Base-by-base conservation (phyloP, 2,113 vertebrate genomes). In the Choloepus hoffmanni region DNA sequence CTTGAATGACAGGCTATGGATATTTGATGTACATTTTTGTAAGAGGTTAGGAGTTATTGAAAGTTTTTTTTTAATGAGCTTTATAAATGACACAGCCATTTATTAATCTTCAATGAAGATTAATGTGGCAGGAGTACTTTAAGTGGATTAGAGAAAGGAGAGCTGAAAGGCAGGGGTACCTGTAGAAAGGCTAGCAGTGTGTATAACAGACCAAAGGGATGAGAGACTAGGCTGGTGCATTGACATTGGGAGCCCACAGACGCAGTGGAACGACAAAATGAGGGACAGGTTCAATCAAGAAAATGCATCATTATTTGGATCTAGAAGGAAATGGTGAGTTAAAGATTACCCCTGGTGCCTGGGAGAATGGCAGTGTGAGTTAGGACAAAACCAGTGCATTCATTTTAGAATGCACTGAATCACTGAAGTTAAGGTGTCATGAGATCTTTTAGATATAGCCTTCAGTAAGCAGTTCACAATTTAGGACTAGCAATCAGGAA, bases 401-500 rank as follows among this genome's bases (percentile, higher is more conserved):
- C 55, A 36, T 63, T 93, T 48, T 30, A 40, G 45, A 68, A 86
- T 21, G 65, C 18, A 23, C 50, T 2, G 7, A 55, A 23, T 92
- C 23, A 40, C 84, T 62, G 21, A 70, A 26, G 24, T 26, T 43
- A 50, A 76, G 10, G 3, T 33, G 40, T 72, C 33, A 55, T 21
- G 24, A 78, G 23, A 33, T 48, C 30, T 18, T 62, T 84, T 26
- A 8, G 4, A 63, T 0, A 9, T 23, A 83, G 60, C 36, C 74
- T 74, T 45, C 5, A 19, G 21, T 13, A 72, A 14, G 23, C 28
- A 53, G 14, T 24, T 89, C 24, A 73, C 9, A 85, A 23, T n/a
- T 82, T 16, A 43, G 48, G n/a, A 87, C 43, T 50, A 94, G 72
- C 89, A 86, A 81, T 74, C 45, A 93, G 43, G 58, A 91, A 89